Base-by-base conservation (phyloP, 2,797 vertebrate genomes). In the Tinamus major region DNA sequence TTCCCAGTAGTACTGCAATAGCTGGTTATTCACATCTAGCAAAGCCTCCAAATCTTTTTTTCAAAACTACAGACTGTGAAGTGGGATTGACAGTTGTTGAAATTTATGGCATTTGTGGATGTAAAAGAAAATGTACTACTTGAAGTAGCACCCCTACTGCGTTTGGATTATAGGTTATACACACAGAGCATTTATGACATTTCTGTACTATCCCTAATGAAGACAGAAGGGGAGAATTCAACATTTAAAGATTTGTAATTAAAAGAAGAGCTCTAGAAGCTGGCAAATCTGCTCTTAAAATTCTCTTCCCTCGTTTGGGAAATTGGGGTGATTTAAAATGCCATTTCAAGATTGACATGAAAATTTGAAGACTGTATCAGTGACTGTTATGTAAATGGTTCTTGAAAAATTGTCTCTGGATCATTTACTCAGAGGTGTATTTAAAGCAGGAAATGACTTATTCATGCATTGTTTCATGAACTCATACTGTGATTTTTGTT, bases 401-500 rank as follows among this genome's bases (percentile, higher is more conserved):
- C 69, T 87, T 93, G 94, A 96, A 87, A 93, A 81, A 56, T 19
- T 56, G 56, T 48, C 87, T 89, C 85, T 94, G 82, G 94, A 95
- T 88, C 85, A 89, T 95, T 95, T 90, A 90, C 74, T 94, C 87
- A 92, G 87, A 96, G 82, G 65, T 6, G 11, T 95, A 95, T 96
- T 94, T 92, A 95, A 97, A 94, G 84, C 59, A 95, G 92, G 83
- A 96, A 94, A 91, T 96, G 84, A 96, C 71, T 97, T 96, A 94
- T 92, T 95, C 87, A 92, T 91, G 76, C 79, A 79, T 79, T 80
- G 90, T 95, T 94, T 94, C 81, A 89, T 74, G 90, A 93, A 80
- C 71, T 93, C 85, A 56, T 71, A 83, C 91, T 97, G 80, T 65
- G 68, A 80, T 79, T 86, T 90, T 20, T 26, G 49, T 51, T 24